phyloP scores from a whole-genome alignment of 2,888 invertebrate species.

The Candidula unifasciata region DNA sequence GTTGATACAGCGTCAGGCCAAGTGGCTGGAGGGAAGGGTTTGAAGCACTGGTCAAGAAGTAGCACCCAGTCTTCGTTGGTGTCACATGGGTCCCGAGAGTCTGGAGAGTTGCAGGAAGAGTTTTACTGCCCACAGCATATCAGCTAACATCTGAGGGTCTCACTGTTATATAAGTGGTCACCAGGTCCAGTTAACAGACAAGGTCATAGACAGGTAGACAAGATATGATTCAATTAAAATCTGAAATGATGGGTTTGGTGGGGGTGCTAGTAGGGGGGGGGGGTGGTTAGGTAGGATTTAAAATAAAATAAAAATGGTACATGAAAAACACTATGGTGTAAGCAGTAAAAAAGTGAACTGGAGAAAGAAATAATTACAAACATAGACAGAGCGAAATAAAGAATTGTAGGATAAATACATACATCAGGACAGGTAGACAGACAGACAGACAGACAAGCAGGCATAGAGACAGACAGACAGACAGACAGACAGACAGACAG shows the following conservation, averaged over 20 bases:
- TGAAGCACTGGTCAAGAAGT: conserved; percentile 23
- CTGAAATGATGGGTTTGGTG: no score
- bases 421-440: not conserved
- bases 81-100: conserved; percentile 38
- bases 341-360: not conserved
- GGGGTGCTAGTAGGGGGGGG: not conserved
- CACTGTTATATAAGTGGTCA: no score
- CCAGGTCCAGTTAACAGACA: no score
- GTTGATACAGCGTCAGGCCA: conserved; percentile 26
- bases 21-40: conserved; percentile 20
- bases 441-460: not conserved
- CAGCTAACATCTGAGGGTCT: no score
- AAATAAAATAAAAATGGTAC: not conserved
- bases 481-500: not conserved
- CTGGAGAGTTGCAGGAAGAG: not conserved
- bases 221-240: no score
- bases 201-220: no score
- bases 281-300: not conserved
- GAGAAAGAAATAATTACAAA: not conserved
- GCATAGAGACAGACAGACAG: not conserved
- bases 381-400: not conserved
- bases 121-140: no score
- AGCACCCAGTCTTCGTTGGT: conserved; percentile 30
- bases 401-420: not conserved
- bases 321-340: not conserved